Conservation (phyloP, 2,888 invertebrate genomes). For the Heliconius erato region DNA sequence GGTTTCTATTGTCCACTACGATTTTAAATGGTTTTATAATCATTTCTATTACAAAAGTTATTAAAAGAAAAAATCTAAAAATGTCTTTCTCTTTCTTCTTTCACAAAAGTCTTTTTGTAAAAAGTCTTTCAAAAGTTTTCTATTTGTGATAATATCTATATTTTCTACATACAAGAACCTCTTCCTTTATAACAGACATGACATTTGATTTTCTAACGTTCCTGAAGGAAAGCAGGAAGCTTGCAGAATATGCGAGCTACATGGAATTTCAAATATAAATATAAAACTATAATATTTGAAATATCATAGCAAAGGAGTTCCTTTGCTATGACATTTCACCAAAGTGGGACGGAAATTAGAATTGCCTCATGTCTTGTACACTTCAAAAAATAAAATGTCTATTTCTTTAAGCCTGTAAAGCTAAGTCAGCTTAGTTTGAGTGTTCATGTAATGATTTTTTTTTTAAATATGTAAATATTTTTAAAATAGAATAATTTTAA, state of each 20-base stretch:
- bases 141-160: background rate
- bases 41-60: too few relatives aligned
- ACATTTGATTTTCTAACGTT: conserved; percentile 44
- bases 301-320: too few relatives aligned
- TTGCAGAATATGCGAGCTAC: conserved; percentile 32
- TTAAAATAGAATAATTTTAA: background rate
- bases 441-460: background rate
- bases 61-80: too few relatives aligned
- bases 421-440: background rate
- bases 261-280: conserved; percentile 36
- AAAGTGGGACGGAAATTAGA: conserved; percentile 35
- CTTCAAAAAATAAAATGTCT: conserved; percentile 5
- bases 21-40: background rate
- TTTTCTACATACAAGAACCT: conserved; percentile 1
- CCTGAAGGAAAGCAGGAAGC: conserved; percentile 35
- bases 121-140: background rate
- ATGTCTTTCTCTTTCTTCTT: too few relatives aligned
- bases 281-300: background rate
- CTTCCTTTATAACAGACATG: conserved; percentile 2
- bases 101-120: too few relatives aligned
- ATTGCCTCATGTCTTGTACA: background rate
- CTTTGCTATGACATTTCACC: conserved; percentile 30
- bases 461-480: too few relatives aligned
- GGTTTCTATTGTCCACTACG: background rate
- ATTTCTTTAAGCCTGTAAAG: background rate